Base-by-base conservation (phyloP, 2,888 invertebrate genomes). In the Cerceris ruficornis region DNA sequence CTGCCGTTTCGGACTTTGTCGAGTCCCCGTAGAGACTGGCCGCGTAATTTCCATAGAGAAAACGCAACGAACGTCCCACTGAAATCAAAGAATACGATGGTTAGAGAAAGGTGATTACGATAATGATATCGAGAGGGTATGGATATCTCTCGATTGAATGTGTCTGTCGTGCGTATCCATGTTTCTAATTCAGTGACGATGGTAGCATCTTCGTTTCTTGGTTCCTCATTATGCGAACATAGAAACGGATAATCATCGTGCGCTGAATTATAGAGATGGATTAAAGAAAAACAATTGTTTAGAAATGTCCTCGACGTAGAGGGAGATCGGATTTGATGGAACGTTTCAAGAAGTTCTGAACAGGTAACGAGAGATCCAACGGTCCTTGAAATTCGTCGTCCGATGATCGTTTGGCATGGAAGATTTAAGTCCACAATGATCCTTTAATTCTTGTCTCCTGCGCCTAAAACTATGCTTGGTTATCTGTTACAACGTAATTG, bases 11-110 rank as follows among this genome's bases (percentile, higher is more conserved):
- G 39, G 81, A 81, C 43, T 81, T 80, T 43, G 9, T 17, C 50
- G 58, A 28, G 39, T 72, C 71, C 6, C 54, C 54, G 2, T 79
- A 81, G 46, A 61, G 49, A 39, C 72, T 73, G 61, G 69, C 61
- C 2, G 69, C 81, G 60, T 85, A 86, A 75, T 70, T 80, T 46
- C 78, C 87, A 68, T 85, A 88, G 7, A 81, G 75, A n/a, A 69
- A 49, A 7, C 66, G 75, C 42, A 60, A 70, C 55, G 74, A 79
- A 58, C 74, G 72, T 59, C 69, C 76, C 74, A 77, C 88, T 88
- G 88, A 85, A 88, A 89, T 49, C 87, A 88, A 69, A 86, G 60
- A 70, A 75, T 17, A 49, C 7, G 39, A 17, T 7, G 13, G 28
- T 86, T 86, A 86, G 84, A 39, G n/a, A 6, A 50, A 14, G 7